Evolutionary conservation across 2,888 invertebrate species (phyloP).

Genomic region (Eupithecia insigniata): DNA sequence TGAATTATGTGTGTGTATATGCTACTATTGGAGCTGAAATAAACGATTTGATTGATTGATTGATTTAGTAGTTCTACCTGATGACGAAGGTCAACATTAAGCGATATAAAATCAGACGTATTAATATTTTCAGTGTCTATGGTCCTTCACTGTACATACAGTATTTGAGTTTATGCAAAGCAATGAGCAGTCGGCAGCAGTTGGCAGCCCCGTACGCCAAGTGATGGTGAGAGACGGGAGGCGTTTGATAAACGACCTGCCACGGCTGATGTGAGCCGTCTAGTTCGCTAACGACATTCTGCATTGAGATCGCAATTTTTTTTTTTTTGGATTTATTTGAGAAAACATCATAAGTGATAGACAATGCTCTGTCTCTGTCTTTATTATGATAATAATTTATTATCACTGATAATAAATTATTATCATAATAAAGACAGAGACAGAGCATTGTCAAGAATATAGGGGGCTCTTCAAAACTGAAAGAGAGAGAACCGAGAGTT

Average conservation of each 20-base stretch:
- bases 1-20: too few species aligned
- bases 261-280: conserved; percentile 27
- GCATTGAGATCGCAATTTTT: background rate
- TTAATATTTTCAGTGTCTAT: background rate
- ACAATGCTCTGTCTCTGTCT: too few species aligned
- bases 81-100: background rate
- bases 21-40: too few species aligned
- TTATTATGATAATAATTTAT: too few species aligned
- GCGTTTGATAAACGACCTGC: conserved; percentile 39
- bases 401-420: too few species aligned
- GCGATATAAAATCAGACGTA: background rate
- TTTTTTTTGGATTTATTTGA: background rate
- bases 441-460: too few species aligned
- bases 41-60: too few species aligned
- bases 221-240: conserved; percentile 5
- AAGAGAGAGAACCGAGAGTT: conserved; percentile 2
- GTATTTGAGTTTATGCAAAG: background rate
- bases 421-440: too few species aligned
- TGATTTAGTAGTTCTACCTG: background rate
- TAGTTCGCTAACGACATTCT: background rate
- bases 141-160: background rate
- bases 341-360: background rate
- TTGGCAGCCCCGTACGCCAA: background rate
- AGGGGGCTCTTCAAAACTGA: too few species aligned
- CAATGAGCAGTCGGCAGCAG: too few species aligned